phyloP scores from a whole-genome alignment of 1,140 invertebrate genomes.

The Hypsibius dujardini region DNA sequence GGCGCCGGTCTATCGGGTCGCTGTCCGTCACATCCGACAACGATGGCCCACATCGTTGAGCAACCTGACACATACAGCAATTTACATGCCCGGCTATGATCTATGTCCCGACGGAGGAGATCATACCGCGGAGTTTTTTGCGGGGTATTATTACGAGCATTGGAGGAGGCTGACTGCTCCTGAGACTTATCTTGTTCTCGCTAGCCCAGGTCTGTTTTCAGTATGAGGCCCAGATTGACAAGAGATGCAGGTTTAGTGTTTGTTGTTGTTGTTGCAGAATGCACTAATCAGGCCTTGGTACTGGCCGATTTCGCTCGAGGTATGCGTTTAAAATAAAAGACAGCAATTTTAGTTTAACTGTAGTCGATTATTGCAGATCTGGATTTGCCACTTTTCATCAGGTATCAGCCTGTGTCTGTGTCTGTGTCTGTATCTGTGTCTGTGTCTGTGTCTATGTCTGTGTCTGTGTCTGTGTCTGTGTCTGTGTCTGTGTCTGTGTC shows the following conservation, averaged over 20 bases:
- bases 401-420: no score
- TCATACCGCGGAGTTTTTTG: neutral
- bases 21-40: neutral
- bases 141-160: neutral
- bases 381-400: constrained; percentile 3
- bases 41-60: neutral
- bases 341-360: no score
- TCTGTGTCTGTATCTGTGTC: no score
- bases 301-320: constrained; percentile 8
- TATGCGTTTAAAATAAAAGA: no score
- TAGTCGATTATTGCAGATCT: no score
- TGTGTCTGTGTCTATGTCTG: no score
- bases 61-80: neutral
- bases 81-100: constrained; percentile 5
- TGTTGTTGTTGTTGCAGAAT: neutral
- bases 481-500: no score
- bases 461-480: no score
- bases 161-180: neutral
- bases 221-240: neutral
- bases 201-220: constrained; percentile 13
- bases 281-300: constrained; percentile 9
- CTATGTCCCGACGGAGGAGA: neutral
- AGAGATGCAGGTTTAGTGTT: no score
- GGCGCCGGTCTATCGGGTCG: neutral
- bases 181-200: neutral